Evolutionary conservation across 2,888 invertebrate genomes (phyloP), one percentile per base, ranked within the genome.

Genomic region (Odontocolon sp.): DNA sequence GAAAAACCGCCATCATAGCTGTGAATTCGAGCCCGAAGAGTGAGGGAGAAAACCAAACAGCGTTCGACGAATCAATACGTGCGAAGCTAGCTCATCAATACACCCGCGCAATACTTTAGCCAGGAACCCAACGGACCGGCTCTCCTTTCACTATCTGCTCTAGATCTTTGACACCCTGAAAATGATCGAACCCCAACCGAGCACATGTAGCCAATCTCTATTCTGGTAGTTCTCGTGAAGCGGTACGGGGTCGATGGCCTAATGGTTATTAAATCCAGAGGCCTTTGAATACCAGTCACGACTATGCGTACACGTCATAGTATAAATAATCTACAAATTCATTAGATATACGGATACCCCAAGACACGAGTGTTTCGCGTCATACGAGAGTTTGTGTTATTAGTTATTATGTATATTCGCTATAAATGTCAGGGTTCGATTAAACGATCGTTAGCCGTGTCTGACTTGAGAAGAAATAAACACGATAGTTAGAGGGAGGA

Each of bases 151-250:
- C 80, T 63, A 56, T 87, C 87, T 87, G 88, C 84, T 89, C 89
- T 87, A 89, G 87, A 89, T 89, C 89, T 88, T 83, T 83, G 84
- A 87, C 88, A 89, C 88, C 87, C 87, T 83, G 82, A 81, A 85
- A 87, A 86, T 87, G 84, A 83, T 83, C 83, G 73, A 79, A 63
- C 72, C 73, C 78, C 40, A 47, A 14, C 50, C 14, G 14, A 11
- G 50, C 57, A n/a, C 57, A 42, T 54, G n/a, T n/a, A 31, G 45
- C 47, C 66, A 76, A 70, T 66, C 69, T 68, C 69, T 40, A 63
- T 70, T 74, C 70, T 47, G 31, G 21, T 66, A 45, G 59, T 31
- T 47, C 26, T 31, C 33, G 45, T 56, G 31, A 14, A 47, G 26
- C 38, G 56, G 21, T 50, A 11, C 57, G 70, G 71, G 76, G 38